Base-by-base conservation (phyloP, 2,888 invertebrate species). In the Eucera pruinosa region DNA sequence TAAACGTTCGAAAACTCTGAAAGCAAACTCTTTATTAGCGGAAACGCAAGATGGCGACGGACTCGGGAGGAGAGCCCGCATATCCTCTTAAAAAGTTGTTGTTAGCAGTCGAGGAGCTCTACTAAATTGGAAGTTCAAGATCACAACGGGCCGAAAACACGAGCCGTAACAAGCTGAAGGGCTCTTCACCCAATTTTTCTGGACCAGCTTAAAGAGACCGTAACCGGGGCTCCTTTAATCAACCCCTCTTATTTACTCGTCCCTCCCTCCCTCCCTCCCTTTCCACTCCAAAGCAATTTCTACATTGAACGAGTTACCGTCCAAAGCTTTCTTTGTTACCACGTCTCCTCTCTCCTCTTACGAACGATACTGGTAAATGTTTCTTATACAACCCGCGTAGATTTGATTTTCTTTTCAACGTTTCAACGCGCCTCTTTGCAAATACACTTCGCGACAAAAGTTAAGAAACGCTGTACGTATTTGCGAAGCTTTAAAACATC, bases 71-170 rank as follows among this genome's bases (percentile, higher is more conserved):
- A 36, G 55, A 18, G 50, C 41, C 20, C 50, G 30, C 30, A 48
- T 39, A 52, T 27, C 30, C 43, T 18, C 50, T 30, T 5, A 1
- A 1, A 20, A 20, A 47, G 27, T 54, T n/a, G 57, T 60, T 36
- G 58, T 39, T 45, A 45, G 43, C 33, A 61, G 20, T 15, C 71
- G 18, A 54, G n/a, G n/a, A n/a, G 36, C 70, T 45, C 50, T 11
- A n/a, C 30, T 45, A 64, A 58, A 72, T 73, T 64, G 73, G 15
- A 64, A 45, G 61, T 48, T 47, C 70, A 39, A 60, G 72, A 72
- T 68, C 52, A 23, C 45, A 68, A 68, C 45, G 45, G 71, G 45
- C 43, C 69, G 54, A 61, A 72, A 72, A 72, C 52, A 52, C 58
- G 30, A 20, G 18, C 7, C 27, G 72, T 72, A 72, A 72, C 72